Percentiles rank a stretch among this genome's conserved stretches.
phyloP scores from a whole-genome alignment of 2,113 vertebrate genomes.

The Lates calcarifer region DNA sequence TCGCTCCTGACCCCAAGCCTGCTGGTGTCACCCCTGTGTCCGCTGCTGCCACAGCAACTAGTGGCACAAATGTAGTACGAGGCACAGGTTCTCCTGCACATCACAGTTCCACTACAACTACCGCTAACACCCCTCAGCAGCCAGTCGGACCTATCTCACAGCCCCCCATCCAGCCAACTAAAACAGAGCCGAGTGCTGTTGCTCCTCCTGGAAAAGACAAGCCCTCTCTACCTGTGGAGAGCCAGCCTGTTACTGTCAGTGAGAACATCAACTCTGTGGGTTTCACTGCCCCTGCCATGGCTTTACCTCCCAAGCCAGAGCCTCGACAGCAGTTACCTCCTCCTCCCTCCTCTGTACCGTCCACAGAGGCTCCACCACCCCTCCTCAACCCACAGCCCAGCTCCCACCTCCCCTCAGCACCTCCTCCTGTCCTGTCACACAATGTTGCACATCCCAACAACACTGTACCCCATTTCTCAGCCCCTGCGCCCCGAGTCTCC shows the following conservation, averaged over 20 bases:
- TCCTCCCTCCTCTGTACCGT: slow-evolving; percentile 84
- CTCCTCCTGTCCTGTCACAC: slow-evolving; percentile 84
- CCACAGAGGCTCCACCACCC: slow-evolving; percentile 70
- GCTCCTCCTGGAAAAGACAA: slow-evolving; percentile 89
- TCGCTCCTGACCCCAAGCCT: slow-evolving; percentile 89
- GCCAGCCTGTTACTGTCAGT: slow-evolving; percentile 60
- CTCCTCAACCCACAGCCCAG: slow-evolving; percentile 86
- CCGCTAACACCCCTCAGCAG: slow-evolving; percentile 84
- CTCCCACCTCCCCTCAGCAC: slow-evolving; percentile 84
- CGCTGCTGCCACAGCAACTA: slow-evolving; percentile 83
- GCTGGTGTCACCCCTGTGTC: slow-evolving; percentile 77
- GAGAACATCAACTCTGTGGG: slow-evolving; percentile 78
- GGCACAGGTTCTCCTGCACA: slow-evolving; percentile 78
- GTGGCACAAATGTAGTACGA: slow-evolving; percentile 71
- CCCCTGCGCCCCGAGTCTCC: slow-evolving; percentile 88
- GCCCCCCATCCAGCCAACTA: slow-evolving; percentile 69
- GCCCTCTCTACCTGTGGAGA: slow-evolving; percentile 65
- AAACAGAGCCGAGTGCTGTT: slow-evolving; percentile 86
- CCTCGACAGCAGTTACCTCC: slow-evolving; percentile 86
- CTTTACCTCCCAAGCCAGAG: slow-evolving; percentile 83
- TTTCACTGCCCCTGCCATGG: slow-evolving; percentile 77
- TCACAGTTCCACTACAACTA: slow-evolving; percentile 76
- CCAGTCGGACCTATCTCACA: slow-evolving; percentile 80
- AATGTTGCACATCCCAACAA: slow-evolving; percentile 85
- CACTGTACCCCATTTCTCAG: slow-evolving; percentile 94